Conservation (phyloP, 30 jellyfish, hydroid and myxozoan genomes). For the Cassiopea andromeda region DNA sequence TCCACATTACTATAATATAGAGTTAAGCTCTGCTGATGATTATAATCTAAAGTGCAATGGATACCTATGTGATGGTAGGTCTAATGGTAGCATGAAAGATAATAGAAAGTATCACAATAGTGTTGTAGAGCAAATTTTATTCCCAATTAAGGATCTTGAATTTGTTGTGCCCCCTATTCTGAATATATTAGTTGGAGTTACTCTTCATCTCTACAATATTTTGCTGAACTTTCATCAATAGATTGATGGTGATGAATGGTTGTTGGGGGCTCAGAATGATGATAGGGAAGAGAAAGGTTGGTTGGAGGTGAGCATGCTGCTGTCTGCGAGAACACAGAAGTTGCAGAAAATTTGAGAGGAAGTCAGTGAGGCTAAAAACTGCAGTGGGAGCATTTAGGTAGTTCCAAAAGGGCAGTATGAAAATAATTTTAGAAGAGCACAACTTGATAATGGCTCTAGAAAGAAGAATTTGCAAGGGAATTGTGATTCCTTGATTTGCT, state of each 20-base stretch:
- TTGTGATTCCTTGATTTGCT: constrained; percentile 11
- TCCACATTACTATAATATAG: constrained; percentile 13
- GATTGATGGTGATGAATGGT: constrained; percentile 9
- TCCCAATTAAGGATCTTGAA: constrained; percentile 38
- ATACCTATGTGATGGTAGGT: constrained; percentile 57
- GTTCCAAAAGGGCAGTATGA: constrained; percentile 23
- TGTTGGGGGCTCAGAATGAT: not conserved
- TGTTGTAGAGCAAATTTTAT: constrained; percentile 42
- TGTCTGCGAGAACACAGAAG: constrained; percentile 22
- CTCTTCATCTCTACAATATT: constrained; percentile 10
- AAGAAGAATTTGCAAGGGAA: not conserved
- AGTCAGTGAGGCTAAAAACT: constrained; percentile 7
- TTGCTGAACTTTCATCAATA: constrained; percentile 1
- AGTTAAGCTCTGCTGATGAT: constrained; percentile 37
- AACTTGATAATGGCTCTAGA: not conserved
- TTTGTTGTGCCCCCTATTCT: constrained; percentile 47
- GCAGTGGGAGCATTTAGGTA: constrained; percentile 25
- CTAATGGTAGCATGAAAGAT: constrained; percentile 21
- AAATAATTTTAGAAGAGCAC: constrained; percentile 10
- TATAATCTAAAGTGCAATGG: constrained; percentile 31
- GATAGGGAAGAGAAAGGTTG: constrained; percentile 23
- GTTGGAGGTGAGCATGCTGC: constrained; percentile 37
- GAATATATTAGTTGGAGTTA: constrained; percentile 44
- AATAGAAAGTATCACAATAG: constrained; percentile 44
- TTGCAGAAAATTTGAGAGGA: constrained; percentile 7